Evolutionary conservation across 2,797 vertebrate species (phyloP).

Genomic region (Protosalanx chinensis): DNA sequence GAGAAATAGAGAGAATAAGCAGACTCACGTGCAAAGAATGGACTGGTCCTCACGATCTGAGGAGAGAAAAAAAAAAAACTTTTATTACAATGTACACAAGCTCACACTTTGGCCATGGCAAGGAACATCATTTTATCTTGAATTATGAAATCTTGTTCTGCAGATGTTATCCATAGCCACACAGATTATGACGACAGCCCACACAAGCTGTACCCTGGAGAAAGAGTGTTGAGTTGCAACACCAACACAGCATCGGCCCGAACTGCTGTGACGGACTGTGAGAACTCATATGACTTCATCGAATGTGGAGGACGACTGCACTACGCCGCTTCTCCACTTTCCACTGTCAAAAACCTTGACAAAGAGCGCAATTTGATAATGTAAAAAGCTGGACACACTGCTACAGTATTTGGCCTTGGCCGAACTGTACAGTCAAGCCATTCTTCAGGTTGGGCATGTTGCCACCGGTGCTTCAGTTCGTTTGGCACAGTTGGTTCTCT

Average conservation of each 20-base stretch:
- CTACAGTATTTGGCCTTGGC: not conserved
- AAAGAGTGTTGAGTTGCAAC: constrained; percentile 5
- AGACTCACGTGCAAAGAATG: constrained; percentile 95
- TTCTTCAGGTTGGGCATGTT: constrained; percentile 34
- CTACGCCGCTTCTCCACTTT: constrained; percentile 1
- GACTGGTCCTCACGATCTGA: constrained; percentile 95
- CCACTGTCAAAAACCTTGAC: constrained; percentile 22
- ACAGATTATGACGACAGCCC: not conserved
- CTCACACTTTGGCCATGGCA: not conserved
- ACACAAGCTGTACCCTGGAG: constrained; percentile 16
- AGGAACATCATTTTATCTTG: no score
- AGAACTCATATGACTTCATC: constrained; percentile 22
- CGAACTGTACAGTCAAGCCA: constrained; percentile 31
- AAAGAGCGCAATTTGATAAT: constrained; percentile 23
- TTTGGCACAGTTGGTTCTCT: constrained; percentile 19
- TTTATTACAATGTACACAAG: no score
- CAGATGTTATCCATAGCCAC: not conserved
- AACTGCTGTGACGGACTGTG: not conserved
- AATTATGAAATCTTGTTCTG: no score
- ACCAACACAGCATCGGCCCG: constrained; percentile 1
- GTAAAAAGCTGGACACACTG: not conserved
- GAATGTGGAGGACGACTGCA: constrained; percentile 28
- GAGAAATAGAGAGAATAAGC: not conserved
- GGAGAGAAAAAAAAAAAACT: constrained; percentile 46
- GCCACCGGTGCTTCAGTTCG: constrained; percentile 36